Evolutionary conservation across 2,888 invertebrate genomes (phyloP).

Genomic region (Apoda limacodes): DNA sequence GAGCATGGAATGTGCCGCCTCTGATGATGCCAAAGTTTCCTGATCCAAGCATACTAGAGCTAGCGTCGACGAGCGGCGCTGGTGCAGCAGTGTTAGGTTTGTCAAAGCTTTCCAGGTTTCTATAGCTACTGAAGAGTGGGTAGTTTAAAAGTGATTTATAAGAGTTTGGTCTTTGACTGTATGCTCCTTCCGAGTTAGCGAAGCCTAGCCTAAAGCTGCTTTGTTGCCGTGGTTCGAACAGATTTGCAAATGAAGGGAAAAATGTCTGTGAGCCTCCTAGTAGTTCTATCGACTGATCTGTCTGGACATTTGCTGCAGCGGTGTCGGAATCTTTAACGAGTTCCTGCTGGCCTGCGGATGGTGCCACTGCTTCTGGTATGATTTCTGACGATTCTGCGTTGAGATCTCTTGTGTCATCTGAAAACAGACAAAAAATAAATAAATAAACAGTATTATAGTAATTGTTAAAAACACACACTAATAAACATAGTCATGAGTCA

Average conservation of each 20-base stretch:
- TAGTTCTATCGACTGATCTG: constrained; percentile 66
- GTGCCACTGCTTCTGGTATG: constrained; percentile 51
- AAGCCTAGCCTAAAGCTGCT: constrained; percentile 70
- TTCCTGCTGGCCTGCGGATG: constrained; percentile 36
- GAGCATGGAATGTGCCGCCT: constrained; percentile 88
- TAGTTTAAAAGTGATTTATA: constrained; percentile 58
- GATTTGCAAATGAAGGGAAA: constrained; percentile 81
- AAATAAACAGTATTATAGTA: neutral
- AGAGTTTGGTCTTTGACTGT: constrained; percentile 70
- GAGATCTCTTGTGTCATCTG: constrained; percentile 52
- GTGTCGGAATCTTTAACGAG: constrained; percentile 27
- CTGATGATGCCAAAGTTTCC: constrained; percentile 89
- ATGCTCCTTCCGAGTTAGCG: constrained; percentile 70
- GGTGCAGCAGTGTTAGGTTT: constrained; percentile 44
- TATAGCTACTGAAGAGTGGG: constrained; percentile 49
- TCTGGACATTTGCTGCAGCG: constrained; percentile 36
- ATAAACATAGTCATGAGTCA: neutral
- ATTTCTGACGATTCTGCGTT: constrained; percentile 61
- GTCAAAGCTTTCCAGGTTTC: constrained; percentile 45
- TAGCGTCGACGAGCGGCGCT: constrained; percentile 59
- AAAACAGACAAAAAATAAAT: constrained; percentile 31
- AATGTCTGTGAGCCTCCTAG: constrained; percentile 75
- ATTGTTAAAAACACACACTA: neutral
- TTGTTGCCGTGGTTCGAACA: constrained; percentile 70
- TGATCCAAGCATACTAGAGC: constrained; percentile 78